Evolutionary conservation across 2,888 invertebrate species (phyloP).

Genomic region (Drosophila mettleri): DNA sequence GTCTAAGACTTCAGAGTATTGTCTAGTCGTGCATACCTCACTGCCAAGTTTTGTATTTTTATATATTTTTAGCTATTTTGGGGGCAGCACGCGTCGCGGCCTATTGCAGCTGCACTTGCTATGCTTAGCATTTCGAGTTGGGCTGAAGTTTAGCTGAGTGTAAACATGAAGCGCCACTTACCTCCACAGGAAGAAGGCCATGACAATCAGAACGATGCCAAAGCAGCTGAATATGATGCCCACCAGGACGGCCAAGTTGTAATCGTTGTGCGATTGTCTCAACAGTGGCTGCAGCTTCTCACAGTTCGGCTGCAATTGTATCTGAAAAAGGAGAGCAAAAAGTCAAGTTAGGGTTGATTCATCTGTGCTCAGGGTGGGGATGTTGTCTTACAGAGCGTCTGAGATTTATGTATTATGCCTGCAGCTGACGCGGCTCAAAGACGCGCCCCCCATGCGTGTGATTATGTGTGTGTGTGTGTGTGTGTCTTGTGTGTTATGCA

Average conservation of each 20-base stretch:
- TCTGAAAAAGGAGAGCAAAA: conserved; percentile 76
- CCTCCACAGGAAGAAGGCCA: conserved; percentile 91
- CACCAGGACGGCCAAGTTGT: conserved; percentile 90
- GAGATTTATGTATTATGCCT: conserved; percentile 38
- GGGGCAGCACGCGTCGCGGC: conserved; percentile 46
- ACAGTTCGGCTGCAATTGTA: conserved; percentile 89
- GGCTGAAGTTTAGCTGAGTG: background rate
- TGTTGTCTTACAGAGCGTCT: background rate
- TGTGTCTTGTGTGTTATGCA: conserved; percentile 22
- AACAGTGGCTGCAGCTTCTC: conserved; percentile 87
- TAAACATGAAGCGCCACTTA: conserved; percentile 85
- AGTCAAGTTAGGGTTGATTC: conserved; percentile 6
- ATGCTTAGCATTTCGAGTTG: background rate
- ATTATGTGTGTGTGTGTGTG: conserved; percentile 1
- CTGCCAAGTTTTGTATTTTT: background rate
- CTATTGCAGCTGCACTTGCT: conserved; percentile 57
- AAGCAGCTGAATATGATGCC: conserved; percentile 90
- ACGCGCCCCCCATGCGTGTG: background rate
- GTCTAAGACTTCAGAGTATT: background rate
- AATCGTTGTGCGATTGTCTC: conserved; percentile 87
- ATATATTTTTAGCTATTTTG: conserved; percentile 40
- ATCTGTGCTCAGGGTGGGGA: background rate
- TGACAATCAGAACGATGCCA: conserved; percentile 89
- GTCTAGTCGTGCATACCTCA: background rate
- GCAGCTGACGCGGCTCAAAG: conserved; percentile 31